These are phyloP conservation scores for Drosophila melanica DNA, from an alignment of 1,140 invertebrate species.

Conservation along the genomic window DNA sequence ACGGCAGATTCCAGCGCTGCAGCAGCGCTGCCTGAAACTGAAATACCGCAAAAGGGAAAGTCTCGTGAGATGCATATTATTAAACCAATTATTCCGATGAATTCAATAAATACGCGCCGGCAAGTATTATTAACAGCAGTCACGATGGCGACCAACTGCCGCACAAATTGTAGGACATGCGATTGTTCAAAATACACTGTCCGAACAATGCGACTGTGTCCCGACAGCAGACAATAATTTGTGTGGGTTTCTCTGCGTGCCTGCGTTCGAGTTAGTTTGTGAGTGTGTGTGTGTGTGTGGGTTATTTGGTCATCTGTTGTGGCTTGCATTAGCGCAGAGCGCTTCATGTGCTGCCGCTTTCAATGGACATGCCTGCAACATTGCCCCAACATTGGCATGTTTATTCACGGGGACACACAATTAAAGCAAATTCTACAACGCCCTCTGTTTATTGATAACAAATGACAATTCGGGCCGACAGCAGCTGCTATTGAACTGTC, in stretches of 20 bases:
- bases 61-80: background rate
- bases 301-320: conserved; percentile 4
- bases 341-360: conserved; percentile 3
- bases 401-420: background rate
- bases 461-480: conserved; percentile 28
- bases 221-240: conserved; percentile 22
- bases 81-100: background rate
- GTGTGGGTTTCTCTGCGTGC: background rate
- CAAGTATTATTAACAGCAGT: conserved; percentile 56
- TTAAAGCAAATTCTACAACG: conserved; percentile 41
- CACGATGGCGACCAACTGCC: conserved; percentile 1
- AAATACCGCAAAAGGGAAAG: conserved; percentile 4
- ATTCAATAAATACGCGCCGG: conserved; percentile 2
- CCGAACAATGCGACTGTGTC: conserved; percentile 20
- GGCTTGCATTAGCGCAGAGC: conserved; percentile 41
- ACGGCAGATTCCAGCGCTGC: conserved; percentile 92
- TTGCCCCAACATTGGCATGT: conserved; percentile 4
- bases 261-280: no score
- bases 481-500: conserved; percentile 38
- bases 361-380: background rate
- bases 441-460: conserved; percentile 33
- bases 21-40: conserved; percentile 93
- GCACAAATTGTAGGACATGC: conserved; percentile 12
- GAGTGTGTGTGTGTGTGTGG: background rate
- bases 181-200: conserved; percentile 27